Evolutionary conservation across 2,888 invertebrate genomes (phyloP), one percentile per base, ranked within the genome.

Genomic region (Volucella inanis): DNA sequence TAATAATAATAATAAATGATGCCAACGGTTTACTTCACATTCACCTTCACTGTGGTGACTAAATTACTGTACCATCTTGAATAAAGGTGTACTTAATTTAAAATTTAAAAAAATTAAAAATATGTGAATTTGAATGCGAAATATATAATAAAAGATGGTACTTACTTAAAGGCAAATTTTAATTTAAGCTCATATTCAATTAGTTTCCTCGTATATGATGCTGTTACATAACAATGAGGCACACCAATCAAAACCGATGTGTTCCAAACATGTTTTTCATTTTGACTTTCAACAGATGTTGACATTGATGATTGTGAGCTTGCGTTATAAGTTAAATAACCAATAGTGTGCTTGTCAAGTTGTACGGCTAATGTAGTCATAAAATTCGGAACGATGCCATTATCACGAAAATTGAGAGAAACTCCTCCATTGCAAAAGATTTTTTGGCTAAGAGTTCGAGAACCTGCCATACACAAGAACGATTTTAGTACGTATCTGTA

Each of bases 311-410:
- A 95, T 3, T 95, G 88, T 88, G 93, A 91, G 0, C 94, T 94
- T 0, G 94, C 94, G 89, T 97, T 95, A 90, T 97, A 97, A 0
- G 97, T 96, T 47, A 99, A 92, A 89, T 98, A 97, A 8, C 98
- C 98, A 71, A 97, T 95, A 0, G 97, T 96, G 89, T 97, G 95
- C 75, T 96, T 96, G 89, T 98, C 97, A 84, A 98, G 92, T 91
- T 98, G 98, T 89, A 96, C 94, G 1, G 96, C 97, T 89, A 98
- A 92, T 8, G 96, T 96, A 88, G 97, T 95, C 88, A 96, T 94
- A 55, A 97, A 91, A 70, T 95, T 96, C 0, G 97, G 96, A 78
- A 95, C 93, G 38, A 97, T 94, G 41, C 97, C 97, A 89, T 95
- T 94, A 0, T 96, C 94, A 0, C 95, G 95, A 88, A 97, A 95